phyloP scores from a whole-genome alignment of 2,113 vertebrate species.

The Peromyscus polionotus region DNA sequence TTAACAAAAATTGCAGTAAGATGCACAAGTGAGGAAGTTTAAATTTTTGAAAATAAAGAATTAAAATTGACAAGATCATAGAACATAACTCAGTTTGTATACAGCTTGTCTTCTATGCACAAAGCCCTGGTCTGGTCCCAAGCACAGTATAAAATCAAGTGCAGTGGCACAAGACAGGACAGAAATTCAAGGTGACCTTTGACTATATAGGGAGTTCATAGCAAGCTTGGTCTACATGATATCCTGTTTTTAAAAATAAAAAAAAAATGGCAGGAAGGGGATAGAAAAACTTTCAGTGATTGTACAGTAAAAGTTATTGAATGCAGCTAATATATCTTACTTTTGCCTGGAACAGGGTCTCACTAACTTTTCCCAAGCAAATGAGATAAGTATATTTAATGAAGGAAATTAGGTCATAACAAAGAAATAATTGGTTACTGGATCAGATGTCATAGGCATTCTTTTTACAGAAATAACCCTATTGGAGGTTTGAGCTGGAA shows the following conservation, averaged over 20 bases:
- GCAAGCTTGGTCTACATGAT: background rate
- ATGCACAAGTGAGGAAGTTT: background rate
- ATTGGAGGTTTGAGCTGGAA: too few species aligned
- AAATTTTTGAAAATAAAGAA: slow-evolving; percentile 45
- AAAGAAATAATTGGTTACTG: background rate
- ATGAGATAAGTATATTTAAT: background rate
- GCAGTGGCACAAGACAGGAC: too few species aligned
- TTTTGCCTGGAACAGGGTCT: background rate
- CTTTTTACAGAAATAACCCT: background rate
- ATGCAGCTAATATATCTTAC: background rate
- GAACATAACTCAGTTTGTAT: background rate
- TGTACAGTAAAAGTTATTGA: background rate
- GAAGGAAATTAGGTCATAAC: background rate
- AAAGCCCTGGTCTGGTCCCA: background rate
- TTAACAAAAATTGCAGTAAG: slow-evolving; percentile 9
- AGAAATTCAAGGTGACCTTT: background rate
- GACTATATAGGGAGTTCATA: background rate
- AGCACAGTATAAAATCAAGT: background rate
- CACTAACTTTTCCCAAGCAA: background rate
- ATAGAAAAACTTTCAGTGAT: background rate
- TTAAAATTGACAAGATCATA: background rate
- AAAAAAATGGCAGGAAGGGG: background rate
- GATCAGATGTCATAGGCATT: background rate
- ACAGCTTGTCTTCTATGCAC: background rate
- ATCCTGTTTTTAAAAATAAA: background rate